Evolutionary conservation across 1,140 invertebrate species (phyloP), one percentile per base, ranked within the genome.

Genomic region (Diorhabda sublineata): DNA sequence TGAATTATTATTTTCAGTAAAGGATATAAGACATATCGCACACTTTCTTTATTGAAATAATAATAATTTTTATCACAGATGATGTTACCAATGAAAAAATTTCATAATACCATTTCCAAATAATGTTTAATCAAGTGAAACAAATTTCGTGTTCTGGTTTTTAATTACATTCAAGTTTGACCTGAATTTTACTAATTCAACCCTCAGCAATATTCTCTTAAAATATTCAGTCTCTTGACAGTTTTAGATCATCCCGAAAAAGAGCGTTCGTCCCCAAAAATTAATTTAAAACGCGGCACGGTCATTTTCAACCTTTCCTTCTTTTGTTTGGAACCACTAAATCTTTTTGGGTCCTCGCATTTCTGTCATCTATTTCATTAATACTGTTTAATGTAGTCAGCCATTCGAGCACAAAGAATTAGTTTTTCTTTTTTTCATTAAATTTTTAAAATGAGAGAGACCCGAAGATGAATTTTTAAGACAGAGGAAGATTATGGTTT

Each of bases 221-320:
- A 52, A 52, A 52, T 52, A 52, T 52, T n/a, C 47, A 2, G 47
- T 4, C n/a, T 52, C 47, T 52, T 52, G 47, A 52, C 47, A 52
- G 6, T 52, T 52, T 4, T n/a, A 52, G 47, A 6, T 52, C 47
- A 52, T 52, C 47, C 47, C 47, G 3, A 52, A 4, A n/a, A n/a
- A n/a, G 47, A n/a, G n/a, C n/a, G 6, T 6, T 52, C 2, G 47
- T 52, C 47, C 47, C 47, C 47, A 52, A 52, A 52, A 52, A 52
- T 52, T 52, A 52, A 52, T 52, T 52, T 52, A n/a, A n/a, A 52
- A 52, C 6, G 47, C 47, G 47, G 47, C n/a, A 52, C 47, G 47
- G 47, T 52, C 47, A 52, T 52, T 52, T 52, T 52, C 47, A 52
- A 52, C 47, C 47, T 52, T 52, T 52, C 47, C 47, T 52, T 52